These are phyloP conservation scores for Pyrrhosoma nymphula DNA, from an alignment of 2,888 invertebrate species.

Conservation along the genomic window DNA sequence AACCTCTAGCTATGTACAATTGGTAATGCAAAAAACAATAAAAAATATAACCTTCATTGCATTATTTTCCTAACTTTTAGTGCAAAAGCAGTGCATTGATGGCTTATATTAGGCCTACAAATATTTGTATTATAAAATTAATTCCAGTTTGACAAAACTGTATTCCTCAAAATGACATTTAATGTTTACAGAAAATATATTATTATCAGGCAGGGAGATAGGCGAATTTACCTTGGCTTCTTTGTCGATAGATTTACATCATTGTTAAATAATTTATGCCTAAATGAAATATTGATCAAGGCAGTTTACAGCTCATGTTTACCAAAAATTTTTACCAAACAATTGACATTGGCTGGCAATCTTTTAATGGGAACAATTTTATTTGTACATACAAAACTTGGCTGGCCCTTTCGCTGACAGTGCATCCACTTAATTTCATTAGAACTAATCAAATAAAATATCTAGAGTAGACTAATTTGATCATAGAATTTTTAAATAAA, in stretches of 20 bases:
- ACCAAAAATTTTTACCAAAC: not conserved
- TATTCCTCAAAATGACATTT: slow-evolving; percentile 8
- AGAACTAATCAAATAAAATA: slow-evolving; percentile 50
- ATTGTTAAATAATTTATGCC: not conserved
- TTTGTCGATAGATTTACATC: not conserved
- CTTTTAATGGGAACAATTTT: not conserved
- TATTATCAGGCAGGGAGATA: slow-evolving; percentile 5
- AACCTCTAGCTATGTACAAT: slow-evolving; percentile 54
- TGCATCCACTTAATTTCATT: slow-evolving; percentile 18
- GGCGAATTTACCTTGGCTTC: not conserved
- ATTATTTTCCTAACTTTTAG: slow-evolving; percentile 24
- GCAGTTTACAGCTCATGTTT: not conserved
- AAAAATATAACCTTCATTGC: slow-evolving; percentile 57
- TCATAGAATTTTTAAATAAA: slow-evolving; percentile 59
- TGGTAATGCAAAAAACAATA: slow-evolving; percentile 61
- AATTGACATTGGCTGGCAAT: not conserved
- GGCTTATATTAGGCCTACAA: slow-evolving; percentile 49
- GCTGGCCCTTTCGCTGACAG: slow-evolving; percentile 39
- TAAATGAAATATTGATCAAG: not conserved
- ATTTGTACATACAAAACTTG: slow-evolving; percentile 61
- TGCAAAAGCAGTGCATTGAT: slow-evolving; percentile 60
- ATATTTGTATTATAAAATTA: slow-evolving; percentile 59
- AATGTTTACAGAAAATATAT: slow-evolving; percentile 59
- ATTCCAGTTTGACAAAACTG: not conserved
- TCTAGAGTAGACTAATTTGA: slow-evolving; percentile 24